These are phyloP conservation scores for Paraplagusia blochii DNA, from an alignment of 2,113 vertebrate genomes.

Conservation along the genomic window DNA sequence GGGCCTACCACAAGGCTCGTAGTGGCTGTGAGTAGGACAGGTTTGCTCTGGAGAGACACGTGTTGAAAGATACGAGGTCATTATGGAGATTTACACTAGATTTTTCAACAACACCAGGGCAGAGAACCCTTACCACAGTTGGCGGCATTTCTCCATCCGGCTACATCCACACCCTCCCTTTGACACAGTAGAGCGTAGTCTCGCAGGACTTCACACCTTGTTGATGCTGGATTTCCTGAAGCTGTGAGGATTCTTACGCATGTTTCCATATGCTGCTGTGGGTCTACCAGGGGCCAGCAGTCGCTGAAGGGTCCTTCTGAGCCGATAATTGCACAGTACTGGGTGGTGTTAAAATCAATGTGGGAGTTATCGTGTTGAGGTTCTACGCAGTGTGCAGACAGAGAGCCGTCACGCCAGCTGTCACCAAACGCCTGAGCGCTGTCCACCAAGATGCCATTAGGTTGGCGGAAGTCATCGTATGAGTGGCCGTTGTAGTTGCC, in stretches of 20 bases:
- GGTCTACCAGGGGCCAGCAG: slow-evolving; percentile 30
- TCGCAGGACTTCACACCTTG: slow-evolving; percentile 40
- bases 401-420: slow-evolving; percentile 65
- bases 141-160: slow-evolving; percentile 61
- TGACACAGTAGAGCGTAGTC: slow-evolving; percentile 63
- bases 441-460: slow-evolving; percentile 36
- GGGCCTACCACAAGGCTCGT: slow-evolving; percentile 57
- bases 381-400: slow-evolving; percentile 38
- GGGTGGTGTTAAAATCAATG: slow-evolving; percentile 4
- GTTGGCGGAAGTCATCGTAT: slow-evolving; percentile 56
- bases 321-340: slow-evolving; percentile 52
- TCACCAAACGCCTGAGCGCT: slow-evolving; percentile 59
- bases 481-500: slow-evolving; percentile 55
- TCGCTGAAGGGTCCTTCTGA: slow-evolving; percentile 50
- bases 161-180: slow-evolving; percentile 12
- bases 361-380: rapidly evolving
- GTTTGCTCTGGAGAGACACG: slow-evolving; percentile 33
- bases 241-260: slow-evolving; percentile 27
- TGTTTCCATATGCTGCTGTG: slow-evolving; percentile 8
- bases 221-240: slow-evolving; percentile 11
- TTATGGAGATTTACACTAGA: neutral
- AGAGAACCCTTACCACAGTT: slow-evolving; percentile 49
- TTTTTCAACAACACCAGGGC: neutral
- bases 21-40: slow-evolving; percentile 67
- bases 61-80: rapidly evolving